Base-by-base conservation (phyloP, 2,113 vertebrate species). In the Neotoma lepida region DNA sequence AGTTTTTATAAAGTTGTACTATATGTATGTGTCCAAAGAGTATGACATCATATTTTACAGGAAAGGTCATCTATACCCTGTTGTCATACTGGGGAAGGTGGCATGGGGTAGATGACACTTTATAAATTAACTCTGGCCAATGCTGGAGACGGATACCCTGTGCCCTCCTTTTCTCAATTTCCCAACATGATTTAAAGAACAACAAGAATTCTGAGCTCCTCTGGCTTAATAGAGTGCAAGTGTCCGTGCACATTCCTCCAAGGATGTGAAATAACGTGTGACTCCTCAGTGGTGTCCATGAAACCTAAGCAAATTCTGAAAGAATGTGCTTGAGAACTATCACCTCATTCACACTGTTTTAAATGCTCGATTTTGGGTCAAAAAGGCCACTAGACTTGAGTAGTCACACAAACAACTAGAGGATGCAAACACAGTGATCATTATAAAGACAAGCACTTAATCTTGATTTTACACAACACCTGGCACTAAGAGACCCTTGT, bases 261-360 rank as follows among this genome's bases (percentile, higher is more conserved):
- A 90, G 77, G 54, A 71, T 88, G 74, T 39, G 44, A 95, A 95
- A 88, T 64, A 30, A 81, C 28, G n/a, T 68, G 71, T 18, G 82
- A 63, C 3, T 6, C 24, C 17, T 90, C 33, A 28, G 54, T 30
- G 24, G 24, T 18, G 61, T 81, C 9, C 51, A 63, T 94, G 51
- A 94, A 84, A 41, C 35, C 24, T 82, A 92, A 85, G 70, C 54
- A 78, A 66, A 66, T 78, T 63, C 91, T 56, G 70, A 13, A 30
- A 94, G 35, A 91, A 61, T 13, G 15, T 91, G n/a, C 86, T 3
- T 68, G 54, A 35, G 39, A 80, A 68, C 9, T 20, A 61, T 64
- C 28, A 14, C 54, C 66, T 92, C 6, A 2, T 73, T 90, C 26
- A 68, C 17, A 90, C 41, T 41, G 13, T 26, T 49, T 94, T 86